Evolutionary conservation across 2,113 vertebrate species (phyloP), one percentile per base, ranked within the genome.

Genomic region (Leiothrix lutea): DNA sequence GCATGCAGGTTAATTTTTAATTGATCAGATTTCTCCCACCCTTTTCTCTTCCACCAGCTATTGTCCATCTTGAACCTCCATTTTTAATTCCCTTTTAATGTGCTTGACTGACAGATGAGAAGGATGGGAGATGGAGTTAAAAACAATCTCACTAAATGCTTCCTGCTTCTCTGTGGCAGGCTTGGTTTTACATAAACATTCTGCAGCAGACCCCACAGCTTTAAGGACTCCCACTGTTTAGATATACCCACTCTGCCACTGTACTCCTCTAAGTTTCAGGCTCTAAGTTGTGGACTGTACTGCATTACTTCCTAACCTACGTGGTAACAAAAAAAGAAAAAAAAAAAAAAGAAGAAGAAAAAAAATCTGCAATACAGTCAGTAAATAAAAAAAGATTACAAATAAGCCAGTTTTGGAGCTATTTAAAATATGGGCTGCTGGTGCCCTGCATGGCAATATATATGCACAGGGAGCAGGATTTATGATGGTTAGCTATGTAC

Each of bases 1-100:
- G 44, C 58, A n/a, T 81, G 12, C 7, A 84, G 42, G 50, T 88
- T 96, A 79, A 86, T 95, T 93, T 79, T 90, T 90, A 53, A 94
- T 84, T 80, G 56, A 13, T 69, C 42, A 72, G 5, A n/a, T n/a
- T 29, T 66, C 47, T 23, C 28, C 47, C 33, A 48, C 45, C 10
- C 36, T 61, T 57, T 67, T 64, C n/a, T 67, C 19, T 8, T 61
- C 15, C 15, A 16, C 47, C 48, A 60, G 21, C 33, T 45, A 35
- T 60, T 0, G 1, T 31, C 54, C 47, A 15, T 44, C 40, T 88
- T 18, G 25, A 51, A 28, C 4, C 6, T 60, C 54, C 17, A 42
- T 95, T 87, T 95, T 89, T 60, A 29, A 44, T 90, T 88, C 36
- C 33, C 8, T 78, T 93, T 93, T 81, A 78, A 78, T 88, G 91